Evolutionary conservation across 2,888 invertebrate genomes (phyloP).

Genomic region (Phaedon cochleariae): DNA sequence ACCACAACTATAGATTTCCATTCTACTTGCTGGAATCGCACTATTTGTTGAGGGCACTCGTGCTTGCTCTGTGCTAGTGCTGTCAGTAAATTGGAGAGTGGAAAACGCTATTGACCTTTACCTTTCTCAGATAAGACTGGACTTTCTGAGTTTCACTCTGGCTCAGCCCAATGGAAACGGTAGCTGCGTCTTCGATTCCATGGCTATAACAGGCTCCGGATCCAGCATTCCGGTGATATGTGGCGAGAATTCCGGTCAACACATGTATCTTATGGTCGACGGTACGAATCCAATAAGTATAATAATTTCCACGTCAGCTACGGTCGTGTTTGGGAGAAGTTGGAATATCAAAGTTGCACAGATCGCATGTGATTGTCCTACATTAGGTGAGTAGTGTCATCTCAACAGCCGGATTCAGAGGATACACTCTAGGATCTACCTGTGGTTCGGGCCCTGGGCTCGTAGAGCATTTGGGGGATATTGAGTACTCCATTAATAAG

Average conservation of each 20-base stretch:
- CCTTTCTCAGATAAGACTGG: conserved; percentile 73
- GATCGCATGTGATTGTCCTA: conserved; percentile 75
- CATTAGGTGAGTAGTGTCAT: conserved; percentile 64
- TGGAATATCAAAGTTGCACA: conserved; percentile 82
- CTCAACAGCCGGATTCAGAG: too few relatives aligned
- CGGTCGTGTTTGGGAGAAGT: conserved; percentile 69
- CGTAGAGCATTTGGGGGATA: too few relatives aligned
- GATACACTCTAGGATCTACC: too few relatives aligned
- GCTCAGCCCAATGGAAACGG: conserved; percentile 80
- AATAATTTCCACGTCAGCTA: conserved; percentile 70
- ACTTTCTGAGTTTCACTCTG: conserved; percentile 77
- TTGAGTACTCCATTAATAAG: too few relatives aligned
- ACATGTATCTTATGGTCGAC: conserved; percentile 79
- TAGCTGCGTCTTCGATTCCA: conserved; percentile 73
- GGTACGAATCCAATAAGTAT: conserved; percentile 74
- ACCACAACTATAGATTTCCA: too few relatives aligned
- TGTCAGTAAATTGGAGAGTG: too few relatives aligned
- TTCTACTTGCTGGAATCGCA: too few relatives aligned
- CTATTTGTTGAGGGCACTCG: too few relatives aligned
- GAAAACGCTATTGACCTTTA: too few relatives aligned
- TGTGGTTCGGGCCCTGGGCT: too few relatives aligned
- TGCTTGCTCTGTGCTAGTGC: too few relatives aligned
- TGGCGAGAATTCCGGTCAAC: conserved; percentile 83
- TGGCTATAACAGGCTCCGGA: conserved; percentile 75
- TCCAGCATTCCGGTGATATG: conserved; percentile 79